Evolutionary conservation across 2,888 invertebrate species (phyloP), one percentile per base, ranked within the genome.

Genomic region (Scaptomyza reducta): DNA sequence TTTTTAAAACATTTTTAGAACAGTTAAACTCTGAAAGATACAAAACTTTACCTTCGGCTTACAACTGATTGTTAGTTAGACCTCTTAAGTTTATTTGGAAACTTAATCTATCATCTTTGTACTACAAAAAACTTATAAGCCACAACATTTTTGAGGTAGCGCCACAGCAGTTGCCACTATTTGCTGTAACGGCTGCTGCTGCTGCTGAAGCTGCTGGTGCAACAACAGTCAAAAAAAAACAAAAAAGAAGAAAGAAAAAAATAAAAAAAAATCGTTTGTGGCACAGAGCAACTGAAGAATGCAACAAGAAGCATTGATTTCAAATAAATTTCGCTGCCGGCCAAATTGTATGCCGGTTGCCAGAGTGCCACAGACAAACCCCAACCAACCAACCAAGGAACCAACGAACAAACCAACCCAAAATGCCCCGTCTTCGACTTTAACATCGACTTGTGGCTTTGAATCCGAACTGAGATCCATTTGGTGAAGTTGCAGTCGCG

Each of bases 241-340:
- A 60, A 79, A 33, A 60, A 51, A 13, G 29, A 38, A 42, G 44
- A 33, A 57, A 66, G n/a, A 35, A 35, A 42, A 51, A 61, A 45
- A 25, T n/a, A n/a, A 38, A 57, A 61, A 45, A 25, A 70, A 57
- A 68, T 70, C 50, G 46, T 63, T 61, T 75, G 64, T 69, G 63
- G 64, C 64, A 75, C 74, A 71, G 67, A 69, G 72, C 74, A 78
- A 78, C 87, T 85, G 76, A 88, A 87, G 89, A 88, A 84, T 88
- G 87, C 82, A 89, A 82, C 88, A 82, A 82, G 82, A 82, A 88
- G 89, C 85, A 87, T 87, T 88, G 89, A 88, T 88, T 88, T 87
- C 83, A 87, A 89, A 88, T 88, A 87, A 88, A 85, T 87, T 87
- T 88, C 75, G 89, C 89, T 87, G 89, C 68, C 83, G 89, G 89